Evolutionary conservation across 2,888 invertebrate genomes (phyloP).

Genomic region (Diarsia dahlii): DNA sequence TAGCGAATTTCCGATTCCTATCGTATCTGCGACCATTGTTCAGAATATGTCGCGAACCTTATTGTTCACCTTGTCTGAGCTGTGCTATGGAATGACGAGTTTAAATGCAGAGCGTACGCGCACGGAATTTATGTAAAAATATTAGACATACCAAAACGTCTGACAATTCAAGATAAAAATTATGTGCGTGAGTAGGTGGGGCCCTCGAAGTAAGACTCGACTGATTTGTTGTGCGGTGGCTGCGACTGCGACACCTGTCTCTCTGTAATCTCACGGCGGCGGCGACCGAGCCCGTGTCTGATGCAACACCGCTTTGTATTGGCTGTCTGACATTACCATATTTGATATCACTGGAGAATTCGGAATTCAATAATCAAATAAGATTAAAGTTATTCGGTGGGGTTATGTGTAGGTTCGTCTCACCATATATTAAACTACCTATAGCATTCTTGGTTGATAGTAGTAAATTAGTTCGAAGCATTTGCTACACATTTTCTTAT

Average conservation of each 20-base stretch:
- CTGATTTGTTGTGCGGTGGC: slow-evolving; percentile 12
- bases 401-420: background rate
- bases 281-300: slow-evolving; percentile 38
- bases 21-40: slow-evolving; percentile 88
- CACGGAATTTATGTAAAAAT: slow-evolving; percentile 79
- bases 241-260: slow-evolving; percentile 48
- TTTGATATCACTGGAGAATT: slow-evolving; percentile 8
- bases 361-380: slow-evolving; percentile 19
- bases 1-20: slow-evolving; percentile 86
- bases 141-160: slow-evolving; percentile 63
- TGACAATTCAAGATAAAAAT: slow-evolving; percentile 32
- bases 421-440: background rate
- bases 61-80: slow-evolving; percentile 82
- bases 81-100: slow-evolving; percentile 81
- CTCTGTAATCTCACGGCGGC: slow-evolving; percentile 44
- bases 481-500: slow-evolving; percentile 17
- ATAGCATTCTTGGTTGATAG: background rate
- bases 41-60: slow-evolving; percentile 88
- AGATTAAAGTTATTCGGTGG: slow-evolving; percentile 3
- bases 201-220: slow-evolving; percentile 28
- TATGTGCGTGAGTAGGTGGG: slow-evolving; percentile 39
- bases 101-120: slow-evolving; percentile 85
- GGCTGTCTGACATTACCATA: slow-evolving; percentile 42
- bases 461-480: background rate
- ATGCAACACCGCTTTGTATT: slow-evolving; percentile 51